Evolutionary conservation across 2,797 vertebrate genomes (phyloP).

Genomic region (Micropoecilia bifurca): DNA sequence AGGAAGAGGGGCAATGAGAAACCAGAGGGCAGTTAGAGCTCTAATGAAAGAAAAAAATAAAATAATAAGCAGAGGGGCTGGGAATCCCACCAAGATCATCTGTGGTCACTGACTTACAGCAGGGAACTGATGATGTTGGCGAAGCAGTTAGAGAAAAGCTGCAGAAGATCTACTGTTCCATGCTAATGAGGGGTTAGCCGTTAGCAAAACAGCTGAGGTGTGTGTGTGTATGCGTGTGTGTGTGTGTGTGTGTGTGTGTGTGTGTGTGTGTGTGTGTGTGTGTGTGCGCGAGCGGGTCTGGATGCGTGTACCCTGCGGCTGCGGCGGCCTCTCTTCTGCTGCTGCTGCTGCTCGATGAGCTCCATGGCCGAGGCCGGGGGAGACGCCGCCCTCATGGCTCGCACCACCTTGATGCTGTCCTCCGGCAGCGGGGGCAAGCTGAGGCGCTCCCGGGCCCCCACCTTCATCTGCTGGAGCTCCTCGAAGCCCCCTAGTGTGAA

Average conservation of each 20-base stretch:
- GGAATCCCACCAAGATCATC: slow-evolving; percentile 57
- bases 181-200: slow-evolving; percentile 6
- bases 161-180: slow-evolving; percentile 18
- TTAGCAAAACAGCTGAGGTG: not conserved
- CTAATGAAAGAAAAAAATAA: slow-evolving; percentile 11
- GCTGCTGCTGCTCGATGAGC: slow-evolving; percentile 91
- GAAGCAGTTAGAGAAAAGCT: slow-evolving; percentile 35
- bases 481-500: slow-evolving; percentile 95
- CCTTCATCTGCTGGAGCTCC: slow-evolving; percentile 90
- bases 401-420: slow-evolving; percentile 94
- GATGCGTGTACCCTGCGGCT: slow-evolving; percentile 86
- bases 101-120: slow-evolving; percentile 50
- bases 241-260: not conserved
- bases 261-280: not conserved
- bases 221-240: not conserved
- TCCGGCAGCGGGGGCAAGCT: slow-evolving; percentile 87
- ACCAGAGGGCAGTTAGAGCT: slow-evolving; percentile 58
- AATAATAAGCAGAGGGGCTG: slow-evolving; percentile 10
- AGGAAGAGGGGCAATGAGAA: slow-evolving; percentile 82
- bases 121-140: slow-evolving; percentile 54
- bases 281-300: not conserved
- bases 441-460: slow-evolving; percentile 83
- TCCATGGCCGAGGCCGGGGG: slow-evolving; percentile 92
- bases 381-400: slow-evolving; percentile 91
- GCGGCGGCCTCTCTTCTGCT: slow-evolving; percentile 89